These are phyloP conservation scores for Tenthredo distinguenda DNA, from an alignment of 2,888 invertebrate species.

Conservation along the genomic window DNA sequence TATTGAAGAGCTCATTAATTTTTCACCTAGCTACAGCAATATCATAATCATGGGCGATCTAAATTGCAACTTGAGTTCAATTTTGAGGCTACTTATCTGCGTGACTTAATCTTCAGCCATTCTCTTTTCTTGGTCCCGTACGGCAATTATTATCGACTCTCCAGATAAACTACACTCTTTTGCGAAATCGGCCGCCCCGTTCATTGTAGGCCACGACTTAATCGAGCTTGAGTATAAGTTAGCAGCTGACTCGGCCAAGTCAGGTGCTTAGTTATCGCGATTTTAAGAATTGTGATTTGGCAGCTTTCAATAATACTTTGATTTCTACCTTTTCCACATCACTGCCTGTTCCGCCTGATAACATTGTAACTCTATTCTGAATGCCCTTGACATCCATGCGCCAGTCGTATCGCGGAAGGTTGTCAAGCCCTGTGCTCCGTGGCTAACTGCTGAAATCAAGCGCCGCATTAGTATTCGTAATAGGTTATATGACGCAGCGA, in stretches of 20 bases:
- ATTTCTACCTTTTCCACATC: neutral
- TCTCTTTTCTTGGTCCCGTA: neutral
- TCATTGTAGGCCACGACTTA: neutral
- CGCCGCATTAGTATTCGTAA: neutral
- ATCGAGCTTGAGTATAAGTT: neutral
- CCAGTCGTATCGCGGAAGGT: neutral
- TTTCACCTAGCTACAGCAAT: neutral
- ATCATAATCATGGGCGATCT: neutral
- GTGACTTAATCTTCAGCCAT: neutral
- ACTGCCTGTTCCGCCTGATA: neutral
- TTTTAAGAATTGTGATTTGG: neutral
- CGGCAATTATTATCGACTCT: neutral
- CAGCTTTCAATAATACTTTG: neutral
- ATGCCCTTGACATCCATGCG: neutral
- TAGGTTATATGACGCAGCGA: neutral
- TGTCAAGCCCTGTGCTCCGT: neutral
- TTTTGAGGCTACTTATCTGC: neutral
- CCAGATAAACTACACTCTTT: neutral
- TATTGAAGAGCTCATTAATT: neutral
- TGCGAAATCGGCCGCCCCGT: neutral
- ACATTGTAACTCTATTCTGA: neutral
- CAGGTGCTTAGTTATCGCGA: neutral
- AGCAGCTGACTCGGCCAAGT: neutral
- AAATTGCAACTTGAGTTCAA: neutral
- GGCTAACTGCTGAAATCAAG: neutral